These are phyloP conservation scores for Olivierus martensii DNA, from an alignment of 1,140 invertebrate species.

Conservation along the genomic window DNA sequence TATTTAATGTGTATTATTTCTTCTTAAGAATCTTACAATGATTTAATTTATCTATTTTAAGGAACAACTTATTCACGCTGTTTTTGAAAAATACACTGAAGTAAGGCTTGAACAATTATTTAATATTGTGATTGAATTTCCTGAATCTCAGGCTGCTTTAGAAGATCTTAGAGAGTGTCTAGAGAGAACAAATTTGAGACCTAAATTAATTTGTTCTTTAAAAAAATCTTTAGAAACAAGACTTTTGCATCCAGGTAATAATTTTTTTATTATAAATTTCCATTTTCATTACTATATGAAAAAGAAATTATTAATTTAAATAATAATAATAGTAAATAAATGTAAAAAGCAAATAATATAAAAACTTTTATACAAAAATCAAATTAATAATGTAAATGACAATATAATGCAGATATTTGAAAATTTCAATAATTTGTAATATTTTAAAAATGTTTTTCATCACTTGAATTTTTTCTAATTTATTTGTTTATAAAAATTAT, in stretches of 20 bases:
- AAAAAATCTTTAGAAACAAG: slow-evolving; percentile 55
- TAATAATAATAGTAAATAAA: too few relatives aligned
- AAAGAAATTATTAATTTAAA: too few relatives aligned
- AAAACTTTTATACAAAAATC: too few relatives aligned
- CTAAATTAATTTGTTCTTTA: slow-evolving; percentile 56
- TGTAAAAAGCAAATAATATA: too few relatives aligned
- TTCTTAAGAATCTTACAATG: not conserved
- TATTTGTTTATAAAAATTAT: too few relatives aligned
- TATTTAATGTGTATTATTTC: not conserved
- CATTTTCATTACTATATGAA: too few relatives aligned
- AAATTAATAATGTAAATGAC: too few relatives aligned
- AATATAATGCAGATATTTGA: too few relatives aligned
- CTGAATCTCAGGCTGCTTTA: slow-evolving; percentile 83
- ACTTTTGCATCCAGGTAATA: slow-evolving; percentile 58
- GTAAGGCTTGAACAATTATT: slow-evolving; percentile 83
- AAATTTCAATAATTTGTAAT: too few relatives aligned
- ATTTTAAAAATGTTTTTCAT: too few relatives aligned
- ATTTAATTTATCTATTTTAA: not conserved
- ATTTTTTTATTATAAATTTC: not conserved
- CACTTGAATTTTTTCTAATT: too few relatives aligned
- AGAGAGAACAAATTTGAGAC: slow-evolving; percentile 57
- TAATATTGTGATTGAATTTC: slow-evolving; percentile 92
- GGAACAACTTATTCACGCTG: not conserved
- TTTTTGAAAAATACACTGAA: slow-evolving; percentile 33
- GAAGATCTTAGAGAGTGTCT: slow-evolving; percentile 78